These are phyloP conservation scores for Epizoanthus rinbou DNA, from an alignment of 92 coral and sea anemone genomes.

Conservation along the genomic window DNA sequence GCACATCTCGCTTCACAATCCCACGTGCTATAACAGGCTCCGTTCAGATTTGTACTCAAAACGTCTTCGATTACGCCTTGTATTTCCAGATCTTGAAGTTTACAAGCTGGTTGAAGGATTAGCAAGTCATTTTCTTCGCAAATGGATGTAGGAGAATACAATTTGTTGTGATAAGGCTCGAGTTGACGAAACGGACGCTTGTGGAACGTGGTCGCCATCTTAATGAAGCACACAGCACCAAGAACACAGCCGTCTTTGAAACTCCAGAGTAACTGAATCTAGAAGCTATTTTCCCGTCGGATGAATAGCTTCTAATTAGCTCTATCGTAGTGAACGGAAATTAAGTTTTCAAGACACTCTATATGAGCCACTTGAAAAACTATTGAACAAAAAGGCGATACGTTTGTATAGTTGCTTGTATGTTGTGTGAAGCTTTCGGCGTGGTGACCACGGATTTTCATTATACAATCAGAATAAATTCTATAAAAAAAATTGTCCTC, in stretches of 20 bases:
- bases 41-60: slow-evolving; percentile 63
- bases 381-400: slow-evolving; percentile 28
- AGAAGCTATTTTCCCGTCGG: slow-evolving; percentile 15
- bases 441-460: background rate
- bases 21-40: slow-evolving; percentile 68
- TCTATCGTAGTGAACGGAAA: slow-evolving; percentile 28
- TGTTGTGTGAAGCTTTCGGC: background rate
- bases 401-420: slow-evolving; percentile 5
- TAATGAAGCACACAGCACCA: background rate
- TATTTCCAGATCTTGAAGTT: slow-evolving; percentile 80
- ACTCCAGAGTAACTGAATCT: background rate
- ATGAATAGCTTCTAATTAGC: slow-evolving; percentile 45
- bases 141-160: background rate
- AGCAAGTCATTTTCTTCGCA: slow-evolving; percentile 52
- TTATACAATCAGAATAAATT: background rate
- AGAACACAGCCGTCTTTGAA: background rate
- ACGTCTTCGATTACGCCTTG: slow-evolving; percentile 80
- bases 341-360: slow-evolving; percentile 43
- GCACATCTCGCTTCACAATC: slow-evolving; percentile 80
- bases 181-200: slow-evolving; percentile 26
- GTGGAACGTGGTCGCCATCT: slow-evolving; percentile 27
- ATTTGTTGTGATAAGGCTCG: background rate
- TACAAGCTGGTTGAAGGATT: slow-evolving; percentile 89
- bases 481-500: slow-evolving; percentile 2
- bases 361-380: slow-evolving; percentile 31